Percentiles rank a stretch among this genome's conserved stretches.
Evolutionary conservation across 2,113 vertebrate genomes (phyloP).

Genomic region (Chiloscyllium plagiosum): DNA sequence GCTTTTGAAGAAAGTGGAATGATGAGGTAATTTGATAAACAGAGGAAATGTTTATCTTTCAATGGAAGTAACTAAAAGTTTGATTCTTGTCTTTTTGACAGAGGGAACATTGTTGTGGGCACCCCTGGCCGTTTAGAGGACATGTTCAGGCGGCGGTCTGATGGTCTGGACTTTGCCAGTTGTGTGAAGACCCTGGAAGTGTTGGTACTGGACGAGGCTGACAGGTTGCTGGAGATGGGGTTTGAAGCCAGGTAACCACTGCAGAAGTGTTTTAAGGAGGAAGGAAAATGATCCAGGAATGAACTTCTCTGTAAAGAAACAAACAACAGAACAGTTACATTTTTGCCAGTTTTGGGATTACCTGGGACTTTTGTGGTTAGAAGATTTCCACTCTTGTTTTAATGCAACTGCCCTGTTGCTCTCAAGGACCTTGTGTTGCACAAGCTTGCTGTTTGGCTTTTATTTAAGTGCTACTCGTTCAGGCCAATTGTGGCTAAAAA

Average conservation of each 20-base stretch:
- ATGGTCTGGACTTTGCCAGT: constrained; percentile 75
- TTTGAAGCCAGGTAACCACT: constrained; percentile 79
- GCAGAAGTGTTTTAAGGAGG: too few relatives aligned
- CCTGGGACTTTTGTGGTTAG: neutral
- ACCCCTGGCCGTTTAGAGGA: constrained; percentile 89
- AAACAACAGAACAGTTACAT: neutral
- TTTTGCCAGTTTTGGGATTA: neutral
- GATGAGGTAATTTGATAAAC: neutral
- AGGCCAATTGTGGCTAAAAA: neutral
- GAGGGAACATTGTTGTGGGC: constrained; percentile 83
- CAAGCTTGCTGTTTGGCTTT: neutral
- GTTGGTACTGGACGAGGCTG: constrained; percentile 88
- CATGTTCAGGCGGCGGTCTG: constrained; percentile 83
- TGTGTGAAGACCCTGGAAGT: constrained; percentile 79
- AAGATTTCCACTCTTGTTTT: neutral
- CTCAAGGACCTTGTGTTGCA: neutral
- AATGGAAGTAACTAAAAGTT: neutral
- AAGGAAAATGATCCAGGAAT: neutral
- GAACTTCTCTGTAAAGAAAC: neutral
- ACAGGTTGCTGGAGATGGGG: constrained; percentile 90
- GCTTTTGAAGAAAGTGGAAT: neutral
- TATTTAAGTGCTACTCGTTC: neutral
- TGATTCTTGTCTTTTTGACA: constrained; percentile 44
- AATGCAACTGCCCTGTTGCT: neutral
- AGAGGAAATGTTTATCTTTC: neutral